Percentiles rank a stretch among this genome's conserved stretches.
Evolutionary conservation across 2,888 invertebrate genomes (phyloP).

Genomic region (Aethes cnicana): DNA sequence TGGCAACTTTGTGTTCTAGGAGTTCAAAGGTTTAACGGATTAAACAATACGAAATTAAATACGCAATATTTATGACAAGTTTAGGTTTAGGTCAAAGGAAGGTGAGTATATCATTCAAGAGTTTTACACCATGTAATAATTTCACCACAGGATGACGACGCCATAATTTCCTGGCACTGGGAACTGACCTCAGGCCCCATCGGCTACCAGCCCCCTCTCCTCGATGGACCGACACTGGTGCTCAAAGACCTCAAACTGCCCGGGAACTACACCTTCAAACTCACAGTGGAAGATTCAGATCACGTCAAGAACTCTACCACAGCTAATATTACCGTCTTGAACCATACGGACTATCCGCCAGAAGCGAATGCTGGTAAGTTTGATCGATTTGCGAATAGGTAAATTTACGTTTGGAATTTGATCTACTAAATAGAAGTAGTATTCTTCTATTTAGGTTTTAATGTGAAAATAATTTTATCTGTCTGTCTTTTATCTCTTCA

Average conservation of each 20-base stretch:
- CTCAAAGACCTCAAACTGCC: slow-evolving; percentile 91
- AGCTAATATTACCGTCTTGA: slow-evolving; percentile 94
- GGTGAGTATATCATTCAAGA: too few relatives aligned
- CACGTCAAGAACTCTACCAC: slow-evolving; percentile 92
- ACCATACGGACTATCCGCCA: slow-evolving; percentile 96
- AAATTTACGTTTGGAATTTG: too few relatives aligned
- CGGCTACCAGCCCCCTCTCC: slow-evolving; percentile 90
- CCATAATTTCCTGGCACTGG: slow-evolving; percentile 95
- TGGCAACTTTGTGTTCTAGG: background rate
- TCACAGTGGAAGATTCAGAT: slow-evolving; percentile 96
- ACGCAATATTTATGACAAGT: too few relatives aligned
- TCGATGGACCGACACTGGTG: slow-evolving; percentile 91
- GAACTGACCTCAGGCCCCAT: slow-evolving; percentile 94
- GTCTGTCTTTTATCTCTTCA: too few relatives aligned
- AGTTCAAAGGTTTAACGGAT: background rate
- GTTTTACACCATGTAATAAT: too few relatives aligned
- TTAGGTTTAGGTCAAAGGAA: too few relatives aligned
- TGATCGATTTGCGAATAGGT: too few relatives aligned
- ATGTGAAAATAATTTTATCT: too few relatives aligned
- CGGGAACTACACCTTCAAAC: slow-evolving; percentile 94
- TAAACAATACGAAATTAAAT: too few relatives aligned
- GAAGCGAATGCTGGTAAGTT: slow-evolving; percentile 92
- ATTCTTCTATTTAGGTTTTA: too few relatives aligned
- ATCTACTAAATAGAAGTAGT: too few relatives aligned
- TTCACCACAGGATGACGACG: slow-evolving; percentile 87